Evolutionary conservation across 2,113 vertebrate species (phyloP).

Genomic region (Engraulis encrasicolus): DNA sequence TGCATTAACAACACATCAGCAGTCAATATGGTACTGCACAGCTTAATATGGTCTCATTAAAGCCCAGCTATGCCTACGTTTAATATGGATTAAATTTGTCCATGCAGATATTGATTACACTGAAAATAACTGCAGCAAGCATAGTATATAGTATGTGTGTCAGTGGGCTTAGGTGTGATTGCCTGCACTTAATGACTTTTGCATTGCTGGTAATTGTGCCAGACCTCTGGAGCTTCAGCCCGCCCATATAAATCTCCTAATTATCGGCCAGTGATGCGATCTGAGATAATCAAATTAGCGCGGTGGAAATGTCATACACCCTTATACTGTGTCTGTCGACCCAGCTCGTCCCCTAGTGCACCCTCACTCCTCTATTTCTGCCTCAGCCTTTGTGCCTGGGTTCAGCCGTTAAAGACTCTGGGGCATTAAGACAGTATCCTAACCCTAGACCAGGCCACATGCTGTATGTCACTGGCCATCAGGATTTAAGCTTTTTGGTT

Average conservation of each 20-base stretch:
- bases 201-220: slow-evolving; percentile 62
- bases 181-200: slow-evolving; percentile 60
- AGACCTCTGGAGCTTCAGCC: slow-evolving; percentile 61
- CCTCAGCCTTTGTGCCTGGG: not conserved
- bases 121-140: slow-evolving; percentile 72
- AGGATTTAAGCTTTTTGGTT: not conserved
- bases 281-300: slow-evolving; percentile 71
- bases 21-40: not conserved
- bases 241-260: slow-evolving; percentile 71
- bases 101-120: slow-evolving; percentile 67
- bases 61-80: slow-evolving; percentile 46
- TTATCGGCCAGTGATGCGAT: slow-evolving; percentile 70
- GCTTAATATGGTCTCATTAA: slow-evolving; percentile 22
- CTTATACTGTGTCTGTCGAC: not conserved
- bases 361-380: not conserved
- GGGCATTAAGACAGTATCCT: not conserved
- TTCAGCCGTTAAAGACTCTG: not conserved
- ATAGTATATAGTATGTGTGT: too few relatives aligned
- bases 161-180: slow-evolving; percentile 56
- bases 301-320: slow-evolving; percentile 32
- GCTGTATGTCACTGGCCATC: not conserved
- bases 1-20: not conserved
- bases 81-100: slow-evolving; percentile 64
- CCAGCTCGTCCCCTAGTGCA: not conserved
- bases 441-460: not conserved